phyloP scores from a whole-genome alignment of 2,888 invertebrate genomes.

The Calephelis perditalis region DNA sequence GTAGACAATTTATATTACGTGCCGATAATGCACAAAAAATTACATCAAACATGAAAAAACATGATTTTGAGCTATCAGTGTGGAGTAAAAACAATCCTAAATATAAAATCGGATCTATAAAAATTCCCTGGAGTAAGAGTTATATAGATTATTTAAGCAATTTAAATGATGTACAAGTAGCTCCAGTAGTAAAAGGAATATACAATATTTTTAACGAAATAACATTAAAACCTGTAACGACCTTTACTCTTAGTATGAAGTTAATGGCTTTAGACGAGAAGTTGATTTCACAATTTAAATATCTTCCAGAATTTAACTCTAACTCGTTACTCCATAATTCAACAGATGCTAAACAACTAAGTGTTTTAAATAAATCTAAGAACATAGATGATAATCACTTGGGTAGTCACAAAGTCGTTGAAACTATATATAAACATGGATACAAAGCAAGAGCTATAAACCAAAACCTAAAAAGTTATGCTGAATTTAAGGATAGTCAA shows the following conservation, averaged over 20 bases:
- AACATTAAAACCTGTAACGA: constrained; percentile 49
- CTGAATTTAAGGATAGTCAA: background rate
- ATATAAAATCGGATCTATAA: constrained; percentile 43
- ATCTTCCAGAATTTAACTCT: constrained; percentile 10
- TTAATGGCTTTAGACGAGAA: constrained; percentile 42
- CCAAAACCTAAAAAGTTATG: background rate
- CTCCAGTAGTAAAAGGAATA: constrained; percentile 35
- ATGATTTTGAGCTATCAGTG: constrained; percentile 51
- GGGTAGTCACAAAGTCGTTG: no score
- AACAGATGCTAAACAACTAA: constrained; percentile 3
- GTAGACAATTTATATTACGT: constrained; percentile 40
- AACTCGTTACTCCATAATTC: constrained; percentile 14
- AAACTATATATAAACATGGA: no score
- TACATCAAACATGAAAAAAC: constrained; percentile 45
- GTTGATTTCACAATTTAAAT: constrained; percentile 26
- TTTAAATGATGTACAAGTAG: constrained; percentile 28
- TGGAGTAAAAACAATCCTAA: constrained; percentile 39
- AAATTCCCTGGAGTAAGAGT: constrained; percentile 47
- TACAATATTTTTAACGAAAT: constrained; percentile 50
- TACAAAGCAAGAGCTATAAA: background rate
- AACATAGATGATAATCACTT: background rate
- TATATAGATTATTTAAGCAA: constrained; percentile 46
- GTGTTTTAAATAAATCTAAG: constrained; percentile 10
- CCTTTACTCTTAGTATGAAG: constrained; percentile 46
- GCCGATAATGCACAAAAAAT: constrained; percentile 38